Percentiles rank a stretch among this genome's conserved stretches.
These are phyloP conservation scores for Cheirogaleus medius DNA, from an alignment of 2,113 vertebrate genomes.

Conservation along the genomic window DNA sequence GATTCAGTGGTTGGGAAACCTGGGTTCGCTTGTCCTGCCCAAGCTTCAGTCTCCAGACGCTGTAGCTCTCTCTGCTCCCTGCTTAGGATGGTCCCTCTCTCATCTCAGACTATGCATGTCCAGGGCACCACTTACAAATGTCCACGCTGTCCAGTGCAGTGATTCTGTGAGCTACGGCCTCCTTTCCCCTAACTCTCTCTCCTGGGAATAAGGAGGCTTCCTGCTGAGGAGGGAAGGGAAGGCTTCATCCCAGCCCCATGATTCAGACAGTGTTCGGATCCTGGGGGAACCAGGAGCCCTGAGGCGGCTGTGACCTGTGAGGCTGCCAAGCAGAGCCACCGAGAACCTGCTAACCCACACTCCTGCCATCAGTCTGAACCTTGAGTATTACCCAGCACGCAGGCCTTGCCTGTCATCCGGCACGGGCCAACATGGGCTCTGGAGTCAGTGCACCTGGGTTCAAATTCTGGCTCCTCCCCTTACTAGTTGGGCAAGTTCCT, in stretches of 20 bases:
- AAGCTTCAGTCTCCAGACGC: background rate
- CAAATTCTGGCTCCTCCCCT: background rate
- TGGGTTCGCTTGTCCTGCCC: background rate
- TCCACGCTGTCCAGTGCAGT: background rate
- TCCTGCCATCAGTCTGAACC: background rate
- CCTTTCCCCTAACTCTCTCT: background rate
- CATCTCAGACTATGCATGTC: background rate
- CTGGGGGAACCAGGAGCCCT: background rate
- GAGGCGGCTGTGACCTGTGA: background rate
- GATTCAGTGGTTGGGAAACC: background rate
- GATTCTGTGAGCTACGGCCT: background rate
- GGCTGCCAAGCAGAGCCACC: background rate
- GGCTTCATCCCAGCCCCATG: background rate
- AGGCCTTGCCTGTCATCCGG: background rate
- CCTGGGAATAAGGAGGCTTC: background rate
- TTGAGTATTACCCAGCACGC: background rate
- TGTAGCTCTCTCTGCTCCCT: background rate
- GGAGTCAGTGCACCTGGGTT: background rate
- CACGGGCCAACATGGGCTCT: background rate
- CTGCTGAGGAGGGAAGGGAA: background rate
- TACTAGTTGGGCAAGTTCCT: background rate
- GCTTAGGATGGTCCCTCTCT: background rate
- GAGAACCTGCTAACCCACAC: background rate
- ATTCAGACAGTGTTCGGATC: background rate
- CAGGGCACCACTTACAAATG: background rate